These are phyloP conservation scores for Rhogogaster chlorosoma DNA, from an alignment of 2,888 invertebrate genomes.

Conservation along the genomic window DNA sequence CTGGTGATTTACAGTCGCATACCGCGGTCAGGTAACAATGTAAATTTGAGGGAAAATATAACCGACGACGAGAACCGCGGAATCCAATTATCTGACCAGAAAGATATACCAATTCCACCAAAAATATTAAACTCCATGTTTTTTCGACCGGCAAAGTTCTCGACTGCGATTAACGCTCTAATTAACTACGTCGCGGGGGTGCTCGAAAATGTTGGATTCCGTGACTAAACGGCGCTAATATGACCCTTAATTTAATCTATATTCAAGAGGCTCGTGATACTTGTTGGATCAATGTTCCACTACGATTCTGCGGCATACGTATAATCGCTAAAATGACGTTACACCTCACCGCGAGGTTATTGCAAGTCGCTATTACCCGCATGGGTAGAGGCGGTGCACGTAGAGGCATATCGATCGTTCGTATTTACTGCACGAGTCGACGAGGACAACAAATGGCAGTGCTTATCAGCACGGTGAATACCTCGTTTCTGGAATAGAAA, in stretches of 20 bases:
- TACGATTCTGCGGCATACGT: not conserved
- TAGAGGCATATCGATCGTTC: not conserved
- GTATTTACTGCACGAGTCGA: slow-evolving; percentile 4
- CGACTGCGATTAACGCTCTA: not conserved
- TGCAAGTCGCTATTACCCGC: not conserved
- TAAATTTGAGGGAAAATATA: not conserved
- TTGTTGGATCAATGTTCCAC: not conserved
- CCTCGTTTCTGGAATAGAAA: slow-evolving; percentile 4
- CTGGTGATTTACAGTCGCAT: not conserved
- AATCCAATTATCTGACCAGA: not conserved
- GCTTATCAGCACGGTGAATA: slow-evolving; percentile 21
- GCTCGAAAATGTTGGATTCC: not conserved
- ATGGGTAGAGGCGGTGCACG: not conserved
- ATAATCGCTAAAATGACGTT: not conserved
- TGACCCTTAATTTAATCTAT: not conserved
- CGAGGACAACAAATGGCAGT: slow-evolving; percentile 17
- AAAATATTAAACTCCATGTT: not conserved
- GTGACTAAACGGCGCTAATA: not conserved
- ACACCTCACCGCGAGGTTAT: not conserved
- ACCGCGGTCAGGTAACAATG: not conserved
- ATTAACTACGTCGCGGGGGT: too few relatives aligned
- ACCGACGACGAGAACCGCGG: not conserved
- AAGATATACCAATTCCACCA: too few relatives aligned
- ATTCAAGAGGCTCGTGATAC: not conserved
- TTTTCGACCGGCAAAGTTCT: not conserved